Base-by-base conservation (phyloP, 2,888 invertebrate genomes). In the Lasioglossum oenotherae region DNA sequence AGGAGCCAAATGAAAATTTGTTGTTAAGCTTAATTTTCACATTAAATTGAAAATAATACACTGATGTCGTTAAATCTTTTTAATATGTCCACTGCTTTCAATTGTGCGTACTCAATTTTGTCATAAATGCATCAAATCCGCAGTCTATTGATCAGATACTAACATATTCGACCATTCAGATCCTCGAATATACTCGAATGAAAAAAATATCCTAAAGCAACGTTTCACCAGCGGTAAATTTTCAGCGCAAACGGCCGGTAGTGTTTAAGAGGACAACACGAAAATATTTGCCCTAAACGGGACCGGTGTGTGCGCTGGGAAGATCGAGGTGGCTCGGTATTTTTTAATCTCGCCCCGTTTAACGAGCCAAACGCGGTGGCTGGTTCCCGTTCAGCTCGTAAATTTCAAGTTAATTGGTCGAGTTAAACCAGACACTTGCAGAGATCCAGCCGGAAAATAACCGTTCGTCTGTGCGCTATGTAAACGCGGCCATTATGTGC, bases 401-500 rank as follows among this genome's bases (percentile, higher is more conserved):
- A 84, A 78, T 84, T 84, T 64, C 71, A 64, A 60, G 27, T 53
- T 84, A 84, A 84, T 84, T 79, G 84, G 74, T 53, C 35, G 69
- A 64, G 84, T 79, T 31, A 74, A 79, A 57, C 53, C 35, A 38
- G 38, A 69, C 35, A 71, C 27, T 8, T 41, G 41, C 82, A 49
- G 53, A 19, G 82, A 82, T 79, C 73, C 67, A 14, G 44, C 64
- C 12, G 64, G 67, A 60, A 57, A 80, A 82, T 82, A 82, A 75
- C 49, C n/a, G 83, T 27, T 60, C n/a, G 35, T 35, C 79, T 41
- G 57, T 4, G 64, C 41, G 19, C 73, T 41, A 31, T 64, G 79
- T 79, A 86, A 88, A 84, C 80, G 86, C 86, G 74, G 64, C 69
- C 73, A 79, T 84, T 78, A 86, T 27, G 80, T 82, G 82, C 77